phyloP scores from a whole-genome alignment of 2,797 vertebrate genomes.

The Sitta carolinensis region DNA sequence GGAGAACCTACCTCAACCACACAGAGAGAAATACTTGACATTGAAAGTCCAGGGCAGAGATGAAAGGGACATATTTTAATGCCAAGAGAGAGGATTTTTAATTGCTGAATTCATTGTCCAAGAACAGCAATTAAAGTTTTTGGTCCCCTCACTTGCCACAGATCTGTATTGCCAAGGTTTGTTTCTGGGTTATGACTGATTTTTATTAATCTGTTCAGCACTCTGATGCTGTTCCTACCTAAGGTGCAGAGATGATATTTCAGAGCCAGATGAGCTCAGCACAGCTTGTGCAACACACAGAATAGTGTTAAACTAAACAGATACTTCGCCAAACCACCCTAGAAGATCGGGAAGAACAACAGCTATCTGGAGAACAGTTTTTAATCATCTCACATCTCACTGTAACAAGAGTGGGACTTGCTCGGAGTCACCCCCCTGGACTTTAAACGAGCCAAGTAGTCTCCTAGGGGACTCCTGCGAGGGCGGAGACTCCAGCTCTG shows the following conservation, averaged over 20 bases:
- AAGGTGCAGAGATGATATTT: background rate
- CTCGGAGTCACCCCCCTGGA: too few relatives aligned
- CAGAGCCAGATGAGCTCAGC: background rate
- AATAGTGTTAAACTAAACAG: too few relatives aligned
- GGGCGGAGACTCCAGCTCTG: too few relatives aligned
- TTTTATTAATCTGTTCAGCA: background rate
- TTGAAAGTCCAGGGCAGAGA: background rate
- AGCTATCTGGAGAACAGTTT: too few relatives aligned
- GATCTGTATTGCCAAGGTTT: rapidly evolving
- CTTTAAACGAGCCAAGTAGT: too few relatives aligned
- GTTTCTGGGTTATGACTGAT: background rate
- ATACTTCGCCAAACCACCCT: too few relatives aligned
- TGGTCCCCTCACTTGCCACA: rapidly evolving
- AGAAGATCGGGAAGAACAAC: too few relatives aligned
- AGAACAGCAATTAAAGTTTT: background rate
- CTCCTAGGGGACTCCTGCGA: too few relatives aligned
- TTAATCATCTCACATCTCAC: too few relatives aligned
- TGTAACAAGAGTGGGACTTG: too few relatives aligned
- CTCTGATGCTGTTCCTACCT: background rate
- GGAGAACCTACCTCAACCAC: rapidly evolving
- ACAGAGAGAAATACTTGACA: rapidly evolving
- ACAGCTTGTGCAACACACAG: rapidly evolving
- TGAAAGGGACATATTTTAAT: background rate
- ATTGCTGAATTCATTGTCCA: background rate
- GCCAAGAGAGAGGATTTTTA: background rate